These are phyloP conservation scores for Teleogryllus occipitalis DNA, from an alignment of 1,140 invertebrate genomes.

Conservation along the genomic window DNA sequence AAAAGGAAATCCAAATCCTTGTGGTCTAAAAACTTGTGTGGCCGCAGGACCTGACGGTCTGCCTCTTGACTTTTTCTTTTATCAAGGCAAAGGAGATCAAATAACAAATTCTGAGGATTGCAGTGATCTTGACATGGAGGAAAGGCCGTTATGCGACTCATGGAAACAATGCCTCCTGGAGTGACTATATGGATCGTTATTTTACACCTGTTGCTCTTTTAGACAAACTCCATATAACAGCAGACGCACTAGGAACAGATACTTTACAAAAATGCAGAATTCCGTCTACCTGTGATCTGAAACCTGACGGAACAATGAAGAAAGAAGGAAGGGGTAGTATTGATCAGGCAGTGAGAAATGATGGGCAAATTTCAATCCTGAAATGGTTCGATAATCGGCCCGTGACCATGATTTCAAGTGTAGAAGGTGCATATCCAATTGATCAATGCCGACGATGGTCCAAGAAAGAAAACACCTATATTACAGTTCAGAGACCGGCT, in stretches of 20 bases:
- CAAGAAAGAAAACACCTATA: no score
- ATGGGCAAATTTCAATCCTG: neutral
- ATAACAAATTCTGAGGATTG: neutral
- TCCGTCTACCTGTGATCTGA: neutral
- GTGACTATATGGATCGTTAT: no score
- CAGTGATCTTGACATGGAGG: no score
- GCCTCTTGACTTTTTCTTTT: conserved; percentile 22
- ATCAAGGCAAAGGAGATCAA: conserved; percentile 21
- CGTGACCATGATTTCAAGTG: neutral
- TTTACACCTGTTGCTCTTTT: no score
- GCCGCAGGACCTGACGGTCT: conserved; percentile 16
- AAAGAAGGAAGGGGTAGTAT: neutral
- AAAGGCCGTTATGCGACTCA: no score
- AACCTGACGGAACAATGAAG: neutral
- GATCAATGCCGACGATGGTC: neutral
- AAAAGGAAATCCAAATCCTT: conserved; percentile 22
- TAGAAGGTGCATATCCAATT: neutral
- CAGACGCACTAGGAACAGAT: neutral
- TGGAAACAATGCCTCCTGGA: no score
- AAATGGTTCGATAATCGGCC: neutral
- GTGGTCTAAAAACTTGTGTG: conserved; percentile 24
- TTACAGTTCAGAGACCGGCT: no score
- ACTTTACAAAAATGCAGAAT: no score
- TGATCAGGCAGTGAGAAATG: neutral
- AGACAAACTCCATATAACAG: neutral